These are phyloP conservation scores for Abrostola tripartita DNA, from an alignment of 2,888 invertebrate species.

Conservation along the genomic window DNA sequence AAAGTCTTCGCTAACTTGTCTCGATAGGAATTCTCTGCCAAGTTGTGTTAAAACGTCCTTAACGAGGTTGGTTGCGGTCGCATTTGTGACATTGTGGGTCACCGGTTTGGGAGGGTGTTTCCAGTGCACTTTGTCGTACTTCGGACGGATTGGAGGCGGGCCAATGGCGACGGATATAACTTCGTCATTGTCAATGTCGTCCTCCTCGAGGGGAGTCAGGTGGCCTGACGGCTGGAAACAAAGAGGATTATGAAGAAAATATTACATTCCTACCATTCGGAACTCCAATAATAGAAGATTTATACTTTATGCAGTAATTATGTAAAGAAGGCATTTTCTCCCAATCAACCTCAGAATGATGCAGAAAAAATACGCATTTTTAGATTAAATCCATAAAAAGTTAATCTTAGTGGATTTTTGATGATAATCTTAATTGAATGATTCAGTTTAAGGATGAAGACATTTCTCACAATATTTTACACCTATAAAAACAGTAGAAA, in stretches of 20 bases:
- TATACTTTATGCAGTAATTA: too few relatives aligned
- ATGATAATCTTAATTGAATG: too few relatives aligned
- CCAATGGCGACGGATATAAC: constrained; percentile 82
- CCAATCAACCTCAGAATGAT: too few relatives aligned
- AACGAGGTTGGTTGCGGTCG: constrained; percentile 65
- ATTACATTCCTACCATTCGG: background rate
- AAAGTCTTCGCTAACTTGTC: constrained; percentile 81
- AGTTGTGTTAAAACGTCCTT: constrained; percentile 75
- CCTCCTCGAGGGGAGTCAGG: constrained; percentile 77
- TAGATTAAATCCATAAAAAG: background rate
- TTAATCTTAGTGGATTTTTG: too few relatives aligned
- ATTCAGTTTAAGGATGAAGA: background rate
- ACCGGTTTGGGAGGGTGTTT: constrained; percentile 56
- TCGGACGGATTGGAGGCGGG: constrained; percentile 76
- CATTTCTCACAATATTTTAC: too few relatives aligned
- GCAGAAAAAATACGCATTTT: too few relatives aligned
- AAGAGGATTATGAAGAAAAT: background rate
- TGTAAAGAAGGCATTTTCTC: too few relatives aligned
- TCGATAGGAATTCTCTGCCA: constrained; percentile 74
- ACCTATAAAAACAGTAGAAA: too few relatives aligned
- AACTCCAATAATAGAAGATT: too few relatives aligned
- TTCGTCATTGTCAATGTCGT: constrained; percentile 83
- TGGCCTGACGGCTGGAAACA: constrained; percentile 78
- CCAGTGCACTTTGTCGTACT: constrained; percentile 72
- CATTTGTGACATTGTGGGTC: constrained; percentile 35